phyloP scores from a whole-genome alignment of 2,113 vertebrate genomes.

The Haemorhous mexicanus region DNA sequence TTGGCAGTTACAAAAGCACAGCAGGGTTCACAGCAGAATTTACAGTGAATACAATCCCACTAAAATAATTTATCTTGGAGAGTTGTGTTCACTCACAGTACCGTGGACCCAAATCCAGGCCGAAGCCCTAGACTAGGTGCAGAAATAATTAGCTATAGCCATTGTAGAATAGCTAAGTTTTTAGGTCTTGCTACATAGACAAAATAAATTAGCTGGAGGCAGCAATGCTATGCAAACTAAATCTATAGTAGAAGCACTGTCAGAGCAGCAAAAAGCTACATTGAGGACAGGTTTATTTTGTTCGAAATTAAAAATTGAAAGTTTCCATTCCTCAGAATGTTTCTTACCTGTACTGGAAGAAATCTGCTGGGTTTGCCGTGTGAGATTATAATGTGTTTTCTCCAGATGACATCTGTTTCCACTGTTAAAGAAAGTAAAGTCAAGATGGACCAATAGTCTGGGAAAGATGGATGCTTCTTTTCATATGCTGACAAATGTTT shows the following conservation, averaged over 20 bases:
- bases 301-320: background rate
- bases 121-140: background rate
- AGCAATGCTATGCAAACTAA: background rate
- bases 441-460: background rate
- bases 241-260: background rate
- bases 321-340: background rate
- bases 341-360: background rate
- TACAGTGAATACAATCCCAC: background rate
- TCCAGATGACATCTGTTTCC: background rate
- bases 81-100: background rate
- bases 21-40: background rate
- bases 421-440: background rate
- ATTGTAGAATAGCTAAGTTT: background rate
- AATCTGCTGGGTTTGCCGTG: background rate
- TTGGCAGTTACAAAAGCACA: background rate
- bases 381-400: background rate
- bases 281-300: background rate
- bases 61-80: background rate
- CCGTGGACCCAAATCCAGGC: background rate
- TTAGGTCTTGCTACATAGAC: background rate
- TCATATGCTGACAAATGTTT: background rate
- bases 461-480: background rate
- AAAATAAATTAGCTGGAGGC: background rate
- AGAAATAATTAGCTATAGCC: background rate
- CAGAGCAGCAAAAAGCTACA: background rate